Evolutionary conservation across 2,888 invertebrate species (phyloP), one percentile per base, ranked within the genome.

Genomic region (Lepidochitona cinerea): DNA sequence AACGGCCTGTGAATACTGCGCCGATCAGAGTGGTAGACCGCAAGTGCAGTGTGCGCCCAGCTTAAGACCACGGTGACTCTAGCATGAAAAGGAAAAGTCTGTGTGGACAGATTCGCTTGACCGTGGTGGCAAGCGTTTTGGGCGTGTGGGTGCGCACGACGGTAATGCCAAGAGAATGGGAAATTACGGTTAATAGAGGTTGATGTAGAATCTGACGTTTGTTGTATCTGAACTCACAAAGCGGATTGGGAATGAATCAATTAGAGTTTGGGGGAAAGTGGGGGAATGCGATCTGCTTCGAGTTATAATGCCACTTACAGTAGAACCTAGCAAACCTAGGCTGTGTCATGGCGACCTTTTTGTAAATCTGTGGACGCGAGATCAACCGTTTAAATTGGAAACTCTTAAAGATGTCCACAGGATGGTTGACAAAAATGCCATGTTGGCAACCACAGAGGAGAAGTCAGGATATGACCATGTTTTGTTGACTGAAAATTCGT

Each of bases 401-500:
- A 41, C 41, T 67, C 37, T 75, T n/a, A 66, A 33, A 59, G 73
- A 75, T 59, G 35, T 74, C 1, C 69, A 49, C 41, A 35, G 76
- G 26, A 14, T 76, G 14, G 67, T 76, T n/a, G 59, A 37, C n/a
- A 72, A 53, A 5, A 18, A 52, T 33, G 14, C 41, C 12, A 23
- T 33, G 1, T 72, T 77, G 68, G 64, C 64, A 29, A 14, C 49
- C 0, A 53, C 18, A 36, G 77, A 77, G 41, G 74, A 77, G 29
- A 75, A 75, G 49, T 75, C 72, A 14, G 77, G 77, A 3, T 77
- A 77, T 65, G 74, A 75, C 33, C 77, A 77, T 52, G 53, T 77
- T 4, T 36, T 32, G 14, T 52, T 74, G 6, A 26, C 36, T n/a
- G 23, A 18, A 49, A n/a, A 69, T 14, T 59, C 65, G 1, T 36